These are phyloP conservation scores for Centropristis striata DNA, from an alignment of 2,113 vertebrate genomes.

Conservation along the genomic window DNA sequence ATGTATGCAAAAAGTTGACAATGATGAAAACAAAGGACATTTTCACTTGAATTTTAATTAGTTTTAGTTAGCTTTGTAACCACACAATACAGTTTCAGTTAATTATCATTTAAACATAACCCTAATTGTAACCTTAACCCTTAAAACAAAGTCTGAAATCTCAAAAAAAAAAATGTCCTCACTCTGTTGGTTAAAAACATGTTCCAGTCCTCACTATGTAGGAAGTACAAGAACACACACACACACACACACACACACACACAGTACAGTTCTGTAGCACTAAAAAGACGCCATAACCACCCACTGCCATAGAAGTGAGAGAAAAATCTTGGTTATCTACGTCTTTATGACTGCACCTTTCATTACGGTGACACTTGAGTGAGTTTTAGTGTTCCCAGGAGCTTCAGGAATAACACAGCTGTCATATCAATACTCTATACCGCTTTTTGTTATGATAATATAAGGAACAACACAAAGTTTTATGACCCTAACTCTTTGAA, in stretches of 20 bases:
- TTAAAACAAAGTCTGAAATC: too few relatives aligned
- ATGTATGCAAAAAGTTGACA: too few relatives aligned
- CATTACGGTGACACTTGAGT: constrained; percentile 25
- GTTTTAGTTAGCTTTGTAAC: too few relatives aligned
- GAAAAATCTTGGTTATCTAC: neutral
- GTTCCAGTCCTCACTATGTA: too few relatives aligned
- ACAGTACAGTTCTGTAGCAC: neutral
- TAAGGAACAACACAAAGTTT: constrained; percentile 10
- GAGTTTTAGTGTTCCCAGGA: constrained; percentile 12
- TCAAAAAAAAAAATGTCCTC: too few relatives aligned
- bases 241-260: neutral
- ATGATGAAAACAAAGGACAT: too few relatives aligned
- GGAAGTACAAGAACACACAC: too few relatives aligned
- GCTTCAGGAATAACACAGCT: neutral
- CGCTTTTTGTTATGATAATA: constrained; percentile 17
- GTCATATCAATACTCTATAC: neutral
- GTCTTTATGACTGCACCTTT: neutral
- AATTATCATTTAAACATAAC: too few relatives aligned
- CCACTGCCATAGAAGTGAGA: neutral
- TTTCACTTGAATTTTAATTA: too few relatives aligned
- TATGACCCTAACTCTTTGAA: constrained; percentile 28
- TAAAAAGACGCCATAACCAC: constrained; percentile 13
- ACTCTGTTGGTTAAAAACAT: too few relatives aligned
- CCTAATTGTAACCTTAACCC: too few relatives aligned
- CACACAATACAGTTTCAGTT: too few relatives aligned